Evolutionary conservation across 2,888 invertebrate species (phyloP).

Genomic region (Monochamus alternatus): DNA sequence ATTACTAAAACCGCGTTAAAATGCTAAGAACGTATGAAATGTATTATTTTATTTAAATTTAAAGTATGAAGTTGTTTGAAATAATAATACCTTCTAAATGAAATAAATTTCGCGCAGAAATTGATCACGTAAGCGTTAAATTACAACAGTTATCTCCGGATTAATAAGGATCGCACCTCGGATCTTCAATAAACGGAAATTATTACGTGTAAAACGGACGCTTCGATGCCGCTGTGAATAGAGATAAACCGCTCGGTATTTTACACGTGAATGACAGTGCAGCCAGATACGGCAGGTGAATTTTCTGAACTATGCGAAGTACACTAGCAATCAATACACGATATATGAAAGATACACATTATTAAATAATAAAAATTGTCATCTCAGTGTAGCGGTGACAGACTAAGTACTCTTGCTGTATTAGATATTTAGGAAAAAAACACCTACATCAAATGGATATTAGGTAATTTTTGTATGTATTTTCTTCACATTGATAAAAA

Average conservation of each 20-base stretch:
- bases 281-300: conserved; percentile 1
- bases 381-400: no score
- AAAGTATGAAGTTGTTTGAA: no score
- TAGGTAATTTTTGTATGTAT: no score
- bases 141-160: background rate
- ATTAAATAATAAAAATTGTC: no score
- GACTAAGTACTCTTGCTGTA: no score
- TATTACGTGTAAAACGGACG: conserved; percentile 10
- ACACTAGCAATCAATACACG: background rate
- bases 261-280: conserved; percentile 18
- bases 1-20: no score
- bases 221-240: background rate
- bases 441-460: no score
- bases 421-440: no score
- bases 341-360: no score
- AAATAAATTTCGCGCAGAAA: background rate
- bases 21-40: no score
- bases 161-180: conserved; percentile 8
- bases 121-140: conserved; percentile 7
- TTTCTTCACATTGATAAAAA: no score
- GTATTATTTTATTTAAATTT: no score
- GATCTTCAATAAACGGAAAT: conserved; percentile 4
- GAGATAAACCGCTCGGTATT: conserved; percentile 23
- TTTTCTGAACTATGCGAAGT: conserved; percentile 4
- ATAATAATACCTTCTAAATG: background rate